These are phyloP conservation scores for Platerodrilus igneus DNA, from an alignment of 2,888 invertebrate genomes.

Conservation along the genomic window DNA sequence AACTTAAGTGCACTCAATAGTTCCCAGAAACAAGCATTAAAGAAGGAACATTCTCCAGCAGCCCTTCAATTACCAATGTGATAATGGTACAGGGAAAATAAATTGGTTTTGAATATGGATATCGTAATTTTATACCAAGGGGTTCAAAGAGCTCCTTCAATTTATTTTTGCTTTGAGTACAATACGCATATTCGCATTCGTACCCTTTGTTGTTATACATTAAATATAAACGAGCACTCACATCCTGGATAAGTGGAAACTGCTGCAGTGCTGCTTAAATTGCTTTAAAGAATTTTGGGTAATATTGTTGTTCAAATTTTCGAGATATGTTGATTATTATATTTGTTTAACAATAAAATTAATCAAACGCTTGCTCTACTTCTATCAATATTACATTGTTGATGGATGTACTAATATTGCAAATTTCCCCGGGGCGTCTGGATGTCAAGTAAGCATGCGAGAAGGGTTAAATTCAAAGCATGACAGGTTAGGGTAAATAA, in stretches of 20 bases:
- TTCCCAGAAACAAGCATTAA: conserved; percentile 35
- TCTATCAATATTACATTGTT: conserved; percentile 35
- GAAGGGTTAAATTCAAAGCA: conserved; percentile 27
- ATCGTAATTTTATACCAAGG: conserved; percentile 32
- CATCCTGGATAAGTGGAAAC: conserved; percentile 14
- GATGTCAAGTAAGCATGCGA: conserved; percentile 31
- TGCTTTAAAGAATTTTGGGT: conserved; percentile 1
- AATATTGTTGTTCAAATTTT: not conserved
- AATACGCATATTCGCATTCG: conserved; percentile 20
- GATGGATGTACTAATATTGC: conserved; percentile 31
- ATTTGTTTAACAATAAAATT: conserved; percentile 3
- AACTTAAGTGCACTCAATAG: conserved; percentile 34
- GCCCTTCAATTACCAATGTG: conserved; percentile 40
- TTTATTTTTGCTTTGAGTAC: conserved; percentile 20
- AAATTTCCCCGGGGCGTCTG: conserved; percentile 31
- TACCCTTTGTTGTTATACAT: conserved; percentile 20
- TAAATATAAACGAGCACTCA: conserved; percentile 22
- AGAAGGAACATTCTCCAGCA: conserved; percentile 38
- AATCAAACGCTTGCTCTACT: conserved; percentile 11
- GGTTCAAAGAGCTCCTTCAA: conserved; percentile 22
- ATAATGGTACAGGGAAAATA: conserved; percentile 35
- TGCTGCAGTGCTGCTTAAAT: conserved; percentile 10
- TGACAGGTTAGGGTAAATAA: conserved; percentile 28
- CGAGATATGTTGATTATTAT: not conserved
- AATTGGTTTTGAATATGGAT: conserved; percentile 38